Percentiles rank a stretch among this genome's conserved stretches.
Conservation (phyloP, 2,888 invertebrate species). For the Diaperis boleti region DNA sequence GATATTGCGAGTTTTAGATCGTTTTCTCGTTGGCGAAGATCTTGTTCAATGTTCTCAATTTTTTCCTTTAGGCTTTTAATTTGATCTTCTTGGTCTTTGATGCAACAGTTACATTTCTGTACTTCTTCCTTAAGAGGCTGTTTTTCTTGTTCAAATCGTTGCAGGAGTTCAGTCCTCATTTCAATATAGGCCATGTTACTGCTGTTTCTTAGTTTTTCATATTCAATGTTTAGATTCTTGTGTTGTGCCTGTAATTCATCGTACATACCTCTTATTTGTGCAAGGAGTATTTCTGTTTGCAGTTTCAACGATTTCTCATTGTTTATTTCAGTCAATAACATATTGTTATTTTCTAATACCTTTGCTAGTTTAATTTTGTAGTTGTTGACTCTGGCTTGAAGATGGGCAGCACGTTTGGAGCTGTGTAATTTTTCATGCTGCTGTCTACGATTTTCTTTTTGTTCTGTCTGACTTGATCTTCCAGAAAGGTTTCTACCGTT, state of each 20-base stretch:
- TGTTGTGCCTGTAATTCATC: constrained; percentile 3
- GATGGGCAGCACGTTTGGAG: background rate
- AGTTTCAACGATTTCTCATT: background rate
- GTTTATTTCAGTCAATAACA: background rate
- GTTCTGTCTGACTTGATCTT: background rate
- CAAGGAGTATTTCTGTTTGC: constrained; percentile 3
- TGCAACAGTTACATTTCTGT: background rate
- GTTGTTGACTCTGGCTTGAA: background rate
- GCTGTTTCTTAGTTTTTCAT: background rate
- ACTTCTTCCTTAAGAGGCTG: background rate
- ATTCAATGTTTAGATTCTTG: background rate
- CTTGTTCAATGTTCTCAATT: constrained; percentile 67
- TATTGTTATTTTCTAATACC: background rate
- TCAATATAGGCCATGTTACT: background rate
- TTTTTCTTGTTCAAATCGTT: background rate
- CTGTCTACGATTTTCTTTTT: too few species aligned
- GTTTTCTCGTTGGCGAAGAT: constrained; percentile 52
- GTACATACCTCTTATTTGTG: background rate
- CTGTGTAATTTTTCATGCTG: background rate
- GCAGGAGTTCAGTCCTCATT: background rate
- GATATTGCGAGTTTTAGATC: background rate
- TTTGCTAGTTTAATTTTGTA: background rate
- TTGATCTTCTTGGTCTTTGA: background rate
- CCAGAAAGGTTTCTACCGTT: background rate
- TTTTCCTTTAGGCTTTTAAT: constrained; percentile 65